A percentile compares a stretch with the other conserved stretches of the same genome.
These are phyloP conservation scores for Urocyon cinereoargenteus DNA, from an alignment of 2,797 vertebrate species.

Conservation along the genomic window DNA sequence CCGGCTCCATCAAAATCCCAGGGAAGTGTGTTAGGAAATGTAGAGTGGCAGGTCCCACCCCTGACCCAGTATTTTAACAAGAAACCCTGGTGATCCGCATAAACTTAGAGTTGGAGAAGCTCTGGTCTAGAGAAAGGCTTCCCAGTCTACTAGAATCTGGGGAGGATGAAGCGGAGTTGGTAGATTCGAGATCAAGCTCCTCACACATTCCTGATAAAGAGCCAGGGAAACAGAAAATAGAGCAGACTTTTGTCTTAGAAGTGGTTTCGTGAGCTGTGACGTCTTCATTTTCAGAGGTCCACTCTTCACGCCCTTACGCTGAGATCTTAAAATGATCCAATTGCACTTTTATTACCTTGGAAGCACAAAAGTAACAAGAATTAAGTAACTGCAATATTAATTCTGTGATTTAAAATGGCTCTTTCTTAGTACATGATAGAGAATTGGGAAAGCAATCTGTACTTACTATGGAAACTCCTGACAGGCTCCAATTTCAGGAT, in stretches of 20 bases:
- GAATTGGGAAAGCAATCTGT: constrained; percentile 34
- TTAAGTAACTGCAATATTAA: constrained; percentile 62
- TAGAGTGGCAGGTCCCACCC: neutral
- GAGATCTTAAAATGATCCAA: constrained; percentile 72
- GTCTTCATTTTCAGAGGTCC: neutral
- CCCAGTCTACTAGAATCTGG: neutral
- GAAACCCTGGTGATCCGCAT: neutral
- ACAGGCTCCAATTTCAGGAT: constrained; percentile 36
- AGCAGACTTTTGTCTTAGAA: neutral
- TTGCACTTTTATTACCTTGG: constrained; percentile 48
- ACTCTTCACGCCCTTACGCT: neutral
- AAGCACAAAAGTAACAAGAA: constrained; percentile 77
- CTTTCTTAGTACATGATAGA: neutral
- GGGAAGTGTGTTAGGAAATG: neutral
- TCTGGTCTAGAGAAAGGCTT: neutral
- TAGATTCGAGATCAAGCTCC: neutral
- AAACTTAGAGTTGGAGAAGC: neutral
- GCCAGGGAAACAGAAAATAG: neutral
- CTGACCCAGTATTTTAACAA: neutral
- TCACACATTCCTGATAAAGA: neutral
- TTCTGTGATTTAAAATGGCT: constrained; percentile 47
- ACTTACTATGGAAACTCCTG: constrained; percentile 28
- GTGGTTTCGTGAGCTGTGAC: neutral
- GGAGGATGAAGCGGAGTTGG: too few relatives aligned
- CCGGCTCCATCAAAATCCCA: neutral